phyloP scores from a whole-genome alignment of 1,140 invertebrate species.

The Linepithema humile region DNA sequence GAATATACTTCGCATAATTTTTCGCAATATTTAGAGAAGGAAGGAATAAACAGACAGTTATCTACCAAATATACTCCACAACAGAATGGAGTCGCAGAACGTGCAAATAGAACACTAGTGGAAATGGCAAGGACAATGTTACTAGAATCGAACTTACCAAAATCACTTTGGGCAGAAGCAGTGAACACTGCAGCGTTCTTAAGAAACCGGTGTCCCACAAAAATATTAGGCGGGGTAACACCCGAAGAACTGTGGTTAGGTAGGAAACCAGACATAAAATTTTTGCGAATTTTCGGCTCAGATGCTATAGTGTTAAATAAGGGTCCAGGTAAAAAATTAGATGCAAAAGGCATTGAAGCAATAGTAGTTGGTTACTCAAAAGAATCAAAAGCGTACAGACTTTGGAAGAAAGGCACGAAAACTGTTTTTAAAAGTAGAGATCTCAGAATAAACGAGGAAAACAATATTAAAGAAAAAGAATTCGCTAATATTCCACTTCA shows the following conservation, averaged over 20 bases:
- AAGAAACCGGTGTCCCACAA: constrained; percentile 16
- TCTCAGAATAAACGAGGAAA: neutral
- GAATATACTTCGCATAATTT: constrained; percentile 35
- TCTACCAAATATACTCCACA: constrained; percentile 73
- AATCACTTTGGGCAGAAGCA: neutral
- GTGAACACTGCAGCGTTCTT: neutral
- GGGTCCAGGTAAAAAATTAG: constrained; percentile 55
- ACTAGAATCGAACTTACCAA: neutral
- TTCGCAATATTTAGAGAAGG: neutral
- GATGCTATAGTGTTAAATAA: constrained; percentile 60
- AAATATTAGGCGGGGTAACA: constrained; percentile 52
- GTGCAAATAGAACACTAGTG: constrained; percentile 76
- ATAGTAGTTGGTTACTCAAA: neutral
- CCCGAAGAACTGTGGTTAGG: constrained; percentile 53
- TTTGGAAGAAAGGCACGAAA: constrained; percentile 19
- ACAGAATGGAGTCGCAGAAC: constrained; percentile 77
- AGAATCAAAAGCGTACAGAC: constrained; percentile 17
- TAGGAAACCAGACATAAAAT: constrained; percentile 37
- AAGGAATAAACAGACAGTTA: constrained; percentile 19
- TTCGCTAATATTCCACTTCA: neutral
- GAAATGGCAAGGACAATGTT: constrained; percentile 8
- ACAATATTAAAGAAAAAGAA: neutral
- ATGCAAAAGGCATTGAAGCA: constrained; percentile 32
- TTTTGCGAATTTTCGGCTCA: constrained; percentile 69
- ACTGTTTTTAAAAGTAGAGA: neutral